phyloP scores from a whole-genome alignment of 35 echinoderm and acorn worm genomes.

The Strongylocentrotus purpuratus region DNA sequence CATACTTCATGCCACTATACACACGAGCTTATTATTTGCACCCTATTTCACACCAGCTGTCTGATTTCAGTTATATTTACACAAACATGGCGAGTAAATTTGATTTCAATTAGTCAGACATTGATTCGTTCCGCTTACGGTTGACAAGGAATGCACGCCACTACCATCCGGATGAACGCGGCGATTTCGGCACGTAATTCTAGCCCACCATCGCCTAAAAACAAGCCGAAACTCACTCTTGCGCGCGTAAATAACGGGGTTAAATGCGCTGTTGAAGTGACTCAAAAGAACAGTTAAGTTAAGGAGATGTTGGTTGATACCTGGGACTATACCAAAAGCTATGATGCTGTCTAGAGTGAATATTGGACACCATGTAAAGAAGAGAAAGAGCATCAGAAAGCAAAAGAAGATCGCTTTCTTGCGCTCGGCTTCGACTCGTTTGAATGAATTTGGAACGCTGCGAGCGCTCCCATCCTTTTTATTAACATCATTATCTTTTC shows the following conservation, averaged over 20 bases:
- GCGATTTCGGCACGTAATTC: not conserved
- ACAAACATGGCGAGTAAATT: not conserved
- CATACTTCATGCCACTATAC: not conserved
- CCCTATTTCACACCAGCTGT: not conserved
- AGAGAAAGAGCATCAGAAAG: constrained; percentile 76
- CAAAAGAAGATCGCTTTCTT: constrained; percentile 69
- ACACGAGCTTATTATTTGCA: not conserved
- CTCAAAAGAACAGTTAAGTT: constrained; percentile 68
- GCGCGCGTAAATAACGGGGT: constrained; percentile 69
- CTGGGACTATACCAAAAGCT: constrained; percentile 44
- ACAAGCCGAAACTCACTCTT: constrained; percentile 69
- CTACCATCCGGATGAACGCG: not conserved
- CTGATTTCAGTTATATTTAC: not conserved
- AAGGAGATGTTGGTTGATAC: constrained; percentile 58
- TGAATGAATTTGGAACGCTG: not conserved
- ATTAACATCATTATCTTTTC: not conserved
- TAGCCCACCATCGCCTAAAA: constrained; percentile 48
- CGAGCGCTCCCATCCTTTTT: not conserved
- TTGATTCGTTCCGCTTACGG: not conserved
- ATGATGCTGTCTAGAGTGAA: constrained; percentile 65
- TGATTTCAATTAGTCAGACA: not conserved
- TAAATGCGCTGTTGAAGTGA: constrained; percentile 77
- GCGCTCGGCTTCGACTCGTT: constrained; percentile 54
- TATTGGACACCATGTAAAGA: constrained; percentile 74
- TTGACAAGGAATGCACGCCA: not conserved